Conservation (phyloP, 2,113 vertebrate species). For the Equus przewalskii region DNA sequence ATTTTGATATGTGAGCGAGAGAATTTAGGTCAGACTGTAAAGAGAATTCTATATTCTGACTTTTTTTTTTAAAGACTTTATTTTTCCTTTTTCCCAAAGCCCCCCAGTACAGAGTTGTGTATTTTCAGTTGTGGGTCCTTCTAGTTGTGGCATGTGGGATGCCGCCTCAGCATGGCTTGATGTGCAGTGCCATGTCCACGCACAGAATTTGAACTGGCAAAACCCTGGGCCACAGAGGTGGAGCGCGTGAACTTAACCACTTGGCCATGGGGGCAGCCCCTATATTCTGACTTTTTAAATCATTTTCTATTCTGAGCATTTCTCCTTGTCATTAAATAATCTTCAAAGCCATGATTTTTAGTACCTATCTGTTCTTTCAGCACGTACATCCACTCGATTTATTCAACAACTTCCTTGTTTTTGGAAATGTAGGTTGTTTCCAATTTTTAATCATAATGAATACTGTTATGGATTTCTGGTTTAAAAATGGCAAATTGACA, state of each 20-base stretch:
- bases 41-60: constrained; percentile 22
- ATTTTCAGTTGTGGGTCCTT: no score
- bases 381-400: not conserved
- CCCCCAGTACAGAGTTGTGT: no score
- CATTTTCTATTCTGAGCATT: constrained; percentile 40
- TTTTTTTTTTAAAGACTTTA: not conserved
- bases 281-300: not conserved
- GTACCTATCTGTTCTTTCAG: not conserved
- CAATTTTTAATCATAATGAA: constrained; percentile 47
- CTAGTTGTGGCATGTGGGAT: no score
- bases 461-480: not conserved
- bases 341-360: constrained; percentile 45
- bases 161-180: no score
- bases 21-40: not conserved
- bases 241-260: no score
- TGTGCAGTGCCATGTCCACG: no score
- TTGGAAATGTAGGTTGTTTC: constrained; percentile 1
- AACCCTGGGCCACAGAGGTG: no score
- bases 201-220: no score
- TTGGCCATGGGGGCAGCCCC: no score
- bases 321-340: constrained; percentile 55
- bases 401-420: constrained; percentile 25
- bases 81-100: no score
- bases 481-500: constrained; percentile 1
- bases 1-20: constrained; percentile 31